A percentile compares a stretch with the other conserved stretches of the same genome.
These are phyloP conservation scores for Laodelphax striatellus DNA, from an alignment of 1,140 invertebrate genomes.

Conservation along the genomic window DNA sequence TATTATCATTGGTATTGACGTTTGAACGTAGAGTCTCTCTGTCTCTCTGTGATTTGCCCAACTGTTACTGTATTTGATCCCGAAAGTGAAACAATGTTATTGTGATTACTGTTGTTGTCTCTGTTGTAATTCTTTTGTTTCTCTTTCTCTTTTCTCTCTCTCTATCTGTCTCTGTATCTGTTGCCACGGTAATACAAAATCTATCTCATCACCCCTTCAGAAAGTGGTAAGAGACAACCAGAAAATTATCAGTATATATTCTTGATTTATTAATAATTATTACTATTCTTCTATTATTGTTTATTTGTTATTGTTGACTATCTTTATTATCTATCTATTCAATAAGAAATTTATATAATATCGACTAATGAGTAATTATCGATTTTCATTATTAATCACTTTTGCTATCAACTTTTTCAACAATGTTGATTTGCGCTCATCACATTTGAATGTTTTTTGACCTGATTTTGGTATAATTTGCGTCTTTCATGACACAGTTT, in stretches of 20 bases:
- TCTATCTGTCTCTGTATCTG: conserved; percentile 19
- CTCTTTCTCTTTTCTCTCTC: conserved; percentile 12
- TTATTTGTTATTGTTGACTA: too few species aligned
- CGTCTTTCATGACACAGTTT: too few species aligned
- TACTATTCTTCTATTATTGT: not conserved
- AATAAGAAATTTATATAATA: too few species aligned
- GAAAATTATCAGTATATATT: not conserved
- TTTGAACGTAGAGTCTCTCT: too few species aligned
- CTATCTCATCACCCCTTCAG: conserved; percentile 22
- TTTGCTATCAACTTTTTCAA: not conserved
- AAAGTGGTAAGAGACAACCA: conserved; percentile 25
- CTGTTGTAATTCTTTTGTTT: conserved; percentile 13
- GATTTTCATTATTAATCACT: not conserved
- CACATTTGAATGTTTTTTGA: too few species aligned
- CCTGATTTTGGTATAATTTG: too few species aligned
- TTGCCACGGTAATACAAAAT: conserved; percentile 20
- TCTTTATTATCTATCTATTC: too few species aligned
- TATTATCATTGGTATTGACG: too few species aligned
- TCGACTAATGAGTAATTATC: not conserved
- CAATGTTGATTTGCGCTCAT: not conserved
- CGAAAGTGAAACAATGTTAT: not conserved
- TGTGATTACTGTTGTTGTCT: not conserved
- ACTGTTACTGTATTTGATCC: not conserved
- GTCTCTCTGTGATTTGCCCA: too few species aligned
- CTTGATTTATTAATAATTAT: not conserved